A percentile compares a stretch with the other conserved stretches of the same genome.
phyloP scores from a whole-genome alignment of 2,888 invertebrate species.

The Drosophila testacea region DNA sequence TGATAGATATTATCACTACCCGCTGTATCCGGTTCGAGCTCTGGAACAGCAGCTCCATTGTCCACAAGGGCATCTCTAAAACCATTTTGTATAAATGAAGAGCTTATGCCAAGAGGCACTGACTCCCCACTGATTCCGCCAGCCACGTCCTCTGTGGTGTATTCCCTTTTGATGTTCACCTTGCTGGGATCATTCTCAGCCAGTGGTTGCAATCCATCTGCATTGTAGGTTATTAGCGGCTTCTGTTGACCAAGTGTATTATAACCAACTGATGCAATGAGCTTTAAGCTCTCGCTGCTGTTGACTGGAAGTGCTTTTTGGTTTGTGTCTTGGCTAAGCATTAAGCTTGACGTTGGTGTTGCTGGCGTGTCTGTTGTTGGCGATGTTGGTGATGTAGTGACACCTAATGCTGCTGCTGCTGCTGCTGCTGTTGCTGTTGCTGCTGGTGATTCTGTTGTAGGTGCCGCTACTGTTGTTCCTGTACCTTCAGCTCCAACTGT shows the following conservation, averaged over 20 bases:
- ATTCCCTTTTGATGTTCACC: constrained; percentile 81
- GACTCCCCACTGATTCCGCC: background rate
- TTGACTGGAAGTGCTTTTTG: constrained; percentile 62
- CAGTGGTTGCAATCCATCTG: constrained; percentile 62
- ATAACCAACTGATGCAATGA: constrained; percentile 79
- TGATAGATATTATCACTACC: constrained; percentile 82
- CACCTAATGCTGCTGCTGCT: constrained; percentile 30
- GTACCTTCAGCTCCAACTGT: constrained; percentile 28
- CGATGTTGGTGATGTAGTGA: constrained; percentile 13
- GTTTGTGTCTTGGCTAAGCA: constrained; percentile 64
- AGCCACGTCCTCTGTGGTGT: constrained; percentile 72
- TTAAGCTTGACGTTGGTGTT: constrained; percentile 30
- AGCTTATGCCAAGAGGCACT: constrained; percentile 14
- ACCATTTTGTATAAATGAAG: constrained; percentile 50
- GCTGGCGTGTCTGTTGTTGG: constrained; percentile 34
- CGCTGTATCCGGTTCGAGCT: constrained; percentile 79
- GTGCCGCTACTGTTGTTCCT: constrained; percentile 21
- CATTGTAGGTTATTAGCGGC: constrained; percentile 57
- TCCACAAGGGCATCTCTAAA: constrained; percentile 52
- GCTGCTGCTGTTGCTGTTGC: constrained; percentile 31
- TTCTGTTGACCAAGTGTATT: constrained; percentile 44
- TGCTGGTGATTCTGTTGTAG: constrained; percentile 32
- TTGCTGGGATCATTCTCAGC: constrained; percentile 78
- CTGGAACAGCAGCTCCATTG: constrained; percentile 35
- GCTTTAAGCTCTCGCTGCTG: constrained; percentile 79